Evolutionary conservation across 2,888 invertebrate genomes (phyloP), one percentile per base, ranked within the genome.

Genomic region (Microctonus aethiopoides): DNA sequence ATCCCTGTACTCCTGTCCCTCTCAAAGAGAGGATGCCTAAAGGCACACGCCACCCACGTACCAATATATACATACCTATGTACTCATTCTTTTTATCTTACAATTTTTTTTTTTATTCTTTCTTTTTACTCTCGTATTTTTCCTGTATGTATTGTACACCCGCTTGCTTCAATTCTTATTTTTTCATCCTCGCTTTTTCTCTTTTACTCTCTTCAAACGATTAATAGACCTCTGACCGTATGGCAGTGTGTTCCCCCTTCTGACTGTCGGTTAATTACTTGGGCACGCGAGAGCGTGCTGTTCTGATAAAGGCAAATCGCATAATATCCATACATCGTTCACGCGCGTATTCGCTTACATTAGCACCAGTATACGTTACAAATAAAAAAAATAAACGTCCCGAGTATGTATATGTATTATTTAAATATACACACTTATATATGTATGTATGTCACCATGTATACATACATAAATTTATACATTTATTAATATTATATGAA

Each of bases 161-260:
- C 20, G 11, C 63, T 52, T 7, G 32, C 56, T n/a, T 9, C 9
- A 24, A 16, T 5, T 16, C 54, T 54, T 54, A 29, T 5, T 7
- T 29, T 29, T 29, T 29, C 7, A 3, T 29, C 29, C 29, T 29
- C 29, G 54, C 54, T 64, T 36, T 64, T 39, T 41, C 39, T 34
- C 34, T 41, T 61, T 52, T 20, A 16, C 36, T 65, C 39, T 36
- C 32, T 39, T 26, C 26, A n/a, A 24, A 39, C 39, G 64, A 67
- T 67, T 67, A 67, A 67, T 67, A 67, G 67, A 59, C 41, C 59
- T 56, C 22, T 66, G 56, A 16, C 57, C 41, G 59, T 59, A 51
- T 67, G 51, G 34, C 34, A 39, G 59, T 32, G 54, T 57, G 56
- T 34, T 52, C 46, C 59, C 56, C 24, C n/a, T 54, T 34, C 46